These are phyloP conservation scores for Philonicus albiceps DNA, from an alignment of 2,888 invertebrate species.

Conservation along the genomic window DNA sequence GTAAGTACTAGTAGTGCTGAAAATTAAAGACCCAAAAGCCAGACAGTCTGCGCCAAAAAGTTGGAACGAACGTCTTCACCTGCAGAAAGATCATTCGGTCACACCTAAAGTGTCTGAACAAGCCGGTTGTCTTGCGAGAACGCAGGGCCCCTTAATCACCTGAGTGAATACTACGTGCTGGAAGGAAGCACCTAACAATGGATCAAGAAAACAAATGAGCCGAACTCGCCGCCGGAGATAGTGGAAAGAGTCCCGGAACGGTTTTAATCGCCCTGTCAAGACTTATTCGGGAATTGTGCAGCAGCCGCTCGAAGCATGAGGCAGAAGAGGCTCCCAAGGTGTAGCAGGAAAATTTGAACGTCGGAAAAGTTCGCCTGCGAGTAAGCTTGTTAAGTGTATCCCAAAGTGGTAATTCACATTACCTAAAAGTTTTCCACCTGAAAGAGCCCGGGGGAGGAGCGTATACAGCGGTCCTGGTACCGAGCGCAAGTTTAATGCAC, in stretches of 20 bases:
- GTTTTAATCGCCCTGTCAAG: conserved; percentile 32
- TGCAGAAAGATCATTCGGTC: not conserved
- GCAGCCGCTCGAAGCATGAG: not conserved
- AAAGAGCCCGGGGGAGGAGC: not conserved
- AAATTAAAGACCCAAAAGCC: not conserved
- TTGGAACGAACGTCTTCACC: not conserved
- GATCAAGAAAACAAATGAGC: conserved; percentile 35
- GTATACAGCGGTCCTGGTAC: not conserved
- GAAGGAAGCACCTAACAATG: conserved; percentile 15
- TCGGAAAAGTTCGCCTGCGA: conserved; percentile 25
- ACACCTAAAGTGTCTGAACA: not conserved
- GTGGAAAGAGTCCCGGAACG: not conserved
- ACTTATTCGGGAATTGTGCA: conserved; percentile 10
- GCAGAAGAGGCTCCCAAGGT: not conserved
- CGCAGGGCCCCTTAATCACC: conserved; percentile 12
- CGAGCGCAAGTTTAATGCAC: conserved; percentile 17
- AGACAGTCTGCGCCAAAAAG: not conserved
- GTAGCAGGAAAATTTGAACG: not conserved
- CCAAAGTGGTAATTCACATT: conserved; percentile 39
- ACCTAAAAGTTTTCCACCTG: conserved; percentile 31
- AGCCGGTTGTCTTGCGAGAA: not conserved
- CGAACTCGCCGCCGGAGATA: conserved; percentile 7
- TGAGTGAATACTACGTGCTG: conserved; percentile 14
- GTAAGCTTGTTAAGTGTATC: conserved; percentile 37
- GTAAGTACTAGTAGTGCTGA: not conserved